These are phyloP conservation scores for Euwallacea similis DNA, from an alignment of 1,140 invertebrate genomes.

Conservation along the genomic window DNA sequence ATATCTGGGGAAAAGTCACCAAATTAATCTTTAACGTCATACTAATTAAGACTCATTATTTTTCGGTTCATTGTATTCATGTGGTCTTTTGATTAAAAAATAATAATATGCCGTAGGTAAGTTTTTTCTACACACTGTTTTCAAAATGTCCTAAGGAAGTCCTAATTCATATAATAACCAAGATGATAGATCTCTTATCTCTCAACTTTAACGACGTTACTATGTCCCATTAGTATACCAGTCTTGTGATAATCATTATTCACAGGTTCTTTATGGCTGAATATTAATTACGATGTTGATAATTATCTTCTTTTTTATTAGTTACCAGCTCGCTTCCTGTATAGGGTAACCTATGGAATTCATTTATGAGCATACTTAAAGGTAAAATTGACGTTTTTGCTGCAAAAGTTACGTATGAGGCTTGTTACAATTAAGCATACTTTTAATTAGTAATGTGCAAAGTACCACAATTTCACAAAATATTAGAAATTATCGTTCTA, in stretches of 20 bases:
- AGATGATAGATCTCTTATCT: background rate
- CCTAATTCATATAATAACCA: background rate
- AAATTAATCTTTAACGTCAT: slow-evolving; percentile 10
- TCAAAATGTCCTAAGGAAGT: background rate
- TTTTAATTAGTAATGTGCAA: too few relatives aligned
- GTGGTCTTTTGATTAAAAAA: background rate
- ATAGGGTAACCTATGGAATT: too few relatives aligned
- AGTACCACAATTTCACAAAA: too few relatives aligned
- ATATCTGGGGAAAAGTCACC: background rate
- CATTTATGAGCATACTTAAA: too few relatives aligned
- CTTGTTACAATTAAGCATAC: too few relatives aligned
- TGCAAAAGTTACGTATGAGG: too few relatives aligned
- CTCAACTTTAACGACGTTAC: background rate
- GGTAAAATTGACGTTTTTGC: too few relatives aligned
- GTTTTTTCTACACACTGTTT: background rate
- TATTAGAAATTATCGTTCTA: too few relatives aligned
- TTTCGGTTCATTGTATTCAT: background rate
- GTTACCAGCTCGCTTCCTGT: too few relatives aligned
- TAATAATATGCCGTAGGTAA: background rate
- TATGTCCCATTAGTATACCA: background rate
- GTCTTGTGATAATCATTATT: slow-evolving; percentile 1
- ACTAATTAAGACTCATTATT: slow-evolving; percentile 1
- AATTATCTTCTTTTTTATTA: background rate
- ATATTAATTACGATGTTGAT: background rate
- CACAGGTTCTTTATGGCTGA: background rate